Evolutionary conservation across 1,140 invertebrate genomes (phyloP), one percentile per base, ranked within the genome.

Genomic region (Steinernema khuongi): DNA sequence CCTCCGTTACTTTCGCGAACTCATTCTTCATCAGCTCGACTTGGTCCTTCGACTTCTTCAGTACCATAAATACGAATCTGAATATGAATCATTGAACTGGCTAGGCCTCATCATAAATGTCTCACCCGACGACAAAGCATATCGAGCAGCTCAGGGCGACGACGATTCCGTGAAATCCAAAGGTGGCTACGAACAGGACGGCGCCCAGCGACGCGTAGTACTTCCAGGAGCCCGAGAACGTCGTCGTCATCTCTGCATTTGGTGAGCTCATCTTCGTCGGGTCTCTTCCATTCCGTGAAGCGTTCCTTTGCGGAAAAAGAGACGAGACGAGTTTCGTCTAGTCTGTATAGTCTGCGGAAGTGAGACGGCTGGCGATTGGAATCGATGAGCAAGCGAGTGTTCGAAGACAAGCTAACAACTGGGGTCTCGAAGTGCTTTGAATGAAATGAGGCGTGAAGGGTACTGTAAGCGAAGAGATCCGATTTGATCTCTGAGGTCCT

Each of bases 121-220:
- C 41, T 71, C 67, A 78, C 76, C 76, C 76, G 14, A 68, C n/a
- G 22, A 78, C 19, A 11, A 76, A 72, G n/a, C 69, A 73, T 66
- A 78, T 18, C 29, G 74, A 14, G 44, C 68, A 30, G 18, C 33
- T 11, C 17, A 77, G 29, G 29, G 67, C 14, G 19, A 78, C 74
- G 31, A 78, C 31, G 31, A 78, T 14, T 17, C 76, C 76, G 31
- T 50, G 60, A 44, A 77, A 73, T 31, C 76, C 76, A 32, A 78
- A 78, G 1, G 74, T 78, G 41, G 60, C 31, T 4, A 78, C 17
- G 26, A 78, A 78, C 1, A 78, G 71, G 14, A 76, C 11, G 44
- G 19, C 70, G n/a, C 41, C 76, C 0, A 78, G 70, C 11, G 60
- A 22, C 32, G 68, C 14, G 30, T 78, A 78, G 19, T 72, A 50